These are phyloP conservation scores for Eulithis testata DNA, from an alignment of 2,888 invertebrate species.

Conservation along the genomic window DNA sequence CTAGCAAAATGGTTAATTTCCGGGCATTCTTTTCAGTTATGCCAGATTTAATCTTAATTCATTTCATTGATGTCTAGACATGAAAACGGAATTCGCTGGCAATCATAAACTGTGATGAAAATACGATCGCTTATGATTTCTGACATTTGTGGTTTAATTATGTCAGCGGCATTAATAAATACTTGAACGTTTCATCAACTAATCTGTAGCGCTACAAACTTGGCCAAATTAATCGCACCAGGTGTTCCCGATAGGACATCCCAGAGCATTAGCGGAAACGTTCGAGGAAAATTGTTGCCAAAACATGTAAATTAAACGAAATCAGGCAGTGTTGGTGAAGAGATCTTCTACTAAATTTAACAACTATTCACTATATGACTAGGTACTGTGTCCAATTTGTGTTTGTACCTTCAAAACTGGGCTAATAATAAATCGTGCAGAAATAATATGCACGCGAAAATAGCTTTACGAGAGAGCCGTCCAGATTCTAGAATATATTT, in stretches of 20 bases:
- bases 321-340: slow-evolving; percentile 1
- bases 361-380: slow-evolving; percentile 1
- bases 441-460: slow-evolving; percentile 46
- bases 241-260: slow-evolving; percentile 30
- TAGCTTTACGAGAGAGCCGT: slow-evolving; percentile 43
- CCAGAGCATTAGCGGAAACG: slow-evolving; percentile 16
- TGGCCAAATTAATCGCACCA: slow-evolving; percentile 46
- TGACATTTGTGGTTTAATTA: slow-evolving; percentile 18
- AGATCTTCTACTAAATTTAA: slow-evolving; percentile 6
- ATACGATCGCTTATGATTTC: neutral
- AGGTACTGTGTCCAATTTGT: neutral
- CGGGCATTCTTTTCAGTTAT: slow-evolving; percentile 7
- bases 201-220: slow-evolving; percentile 33
- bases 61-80: slow-evolving; percentile 30
- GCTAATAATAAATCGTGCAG: slow-evolving; percentile 40
- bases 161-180: slow-evolving; percentile 33
- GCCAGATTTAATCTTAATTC: slow-evolving; percentile 8
- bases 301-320: slow-evolving; percentile 25
- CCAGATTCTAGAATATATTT: slow-evolving; percentile 27
- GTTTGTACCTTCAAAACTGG: slow-evolving; percentile 7
- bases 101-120: slow-evolving; percentile 39
- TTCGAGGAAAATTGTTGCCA: slow-evolving; percentile 18
- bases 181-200: slow-evolving; percentile 28
- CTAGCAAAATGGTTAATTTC: neutral
- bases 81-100: slow-evolving; percentile 32